A percentile compares a stretch with the other conserved stretches of the same genome.
Conservation (phyloP, 37 sponge, comb jelly and placozoan species). For the Cladorhizidae sp. region DNA sequence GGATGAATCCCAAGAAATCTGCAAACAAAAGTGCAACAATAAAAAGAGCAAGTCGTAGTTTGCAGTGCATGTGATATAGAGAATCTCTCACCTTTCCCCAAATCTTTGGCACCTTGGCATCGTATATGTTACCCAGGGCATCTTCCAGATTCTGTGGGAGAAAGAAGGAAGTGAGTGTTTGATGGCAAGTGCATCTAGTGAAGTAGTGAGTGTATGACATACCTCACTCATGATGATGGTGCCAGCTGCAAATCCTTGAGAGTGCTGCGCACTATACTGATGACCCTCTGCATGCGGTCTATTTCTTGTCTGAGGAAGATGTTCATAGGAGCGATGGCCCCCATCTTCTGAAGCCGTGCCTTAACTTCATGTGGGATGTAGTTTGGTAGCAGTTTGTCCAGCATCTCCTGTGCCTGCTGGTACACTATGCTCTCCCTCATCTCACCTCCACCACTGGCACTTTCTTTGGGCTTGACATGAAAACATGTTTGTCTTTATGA, state of each 20-base stretch:
- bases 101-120: conserved; percentile 90
- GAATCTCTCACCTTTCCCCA: conserved; percentile 83
- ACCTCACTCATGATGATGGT: conserved; percentile 99
- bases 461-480: conserved; percentile 99
- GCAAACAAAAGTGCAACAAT: neutral
- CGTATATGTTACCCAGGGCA: conserved; percentile 97
- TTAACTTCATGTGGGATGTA: conserved; percentile 95
- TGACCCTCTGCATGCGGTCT: conserved; percentile 99
- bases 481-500: too few relatives aligned
- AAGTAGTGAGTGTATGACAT: too few relatives aligned
- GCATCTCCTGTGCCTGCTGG: conserved; percentile 96
- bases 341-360: conserved; percentile 92
- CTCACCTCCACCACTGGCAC: conserved; percentile 94
- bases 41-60: neutral
- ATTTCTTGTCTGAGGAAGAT: conserved; percentile 99
- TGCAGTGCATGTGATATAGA: neutral
- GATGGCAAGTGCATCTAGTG: too few relatives aligned
- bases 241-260: conserved; percentile 93
- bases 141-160: conserved; percentile 80
- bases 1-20: conserved; percentile 97
- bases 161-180: too few relatives aligned
- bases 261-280: conserved; percentile 83
- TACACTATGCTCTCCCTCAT: conserved; percentile 94
- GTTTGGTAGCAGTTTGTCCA: conserved; percentile 88
- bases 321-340: conserved; percentile 98